Base-by-base conservation (phyloP, 2,888 invertebrate species). In the Thecophora atra region DNA sequence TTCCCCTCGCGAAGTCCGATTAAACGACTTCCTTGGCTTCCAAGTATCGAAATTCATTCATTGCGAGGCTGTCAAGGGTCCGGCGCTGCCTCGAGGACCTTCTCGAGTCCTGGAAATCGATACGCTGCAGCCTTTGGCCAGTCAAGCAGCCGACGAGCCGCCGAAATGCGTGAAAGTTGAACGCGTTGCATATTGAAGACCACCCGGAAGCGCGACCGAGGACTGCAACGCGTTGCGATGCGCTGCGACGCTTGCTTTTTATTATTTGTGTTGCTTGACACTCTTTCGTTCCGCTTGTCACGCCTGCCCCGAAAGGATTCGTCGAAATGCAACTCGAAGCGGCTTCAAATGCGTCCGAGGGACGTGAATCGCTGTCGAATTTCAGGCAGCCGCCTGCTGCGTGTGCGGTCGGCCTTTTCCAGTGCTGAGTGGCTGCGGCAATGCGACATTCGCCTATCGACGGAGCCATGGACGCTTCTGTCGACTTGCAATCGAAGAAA, bases 371-470 rank as follows among this genome's bases (percentile, higher is more conserved):
- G 17, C 2, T 47, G 47, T n/a, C 5, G 47, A n/a, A n/a, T 47
- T 47, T 11, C 47, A 47, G 4, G n/a, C 1, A 7, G 13, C 7
- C 44, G 44, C 47, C 13, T 60, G 72, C 78, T 67, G 78, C 75
- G 77, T 81, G 82, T 84, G 83, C 72, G 84, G 82, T 81, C 82
- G 72, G 66, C 70, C 6, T 37, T 6, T 37, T 37, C 37, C 74
- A 58, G 26, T 58, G 44, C 19, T 42, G 56, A 44, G 3, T 37
- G 37, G 7, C 6, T 37, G 11, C 11, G 37, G 37, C 6, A 37
- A 37, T 37, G 11, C 11, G 37, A 37, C 1, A 11, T 37, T 37
- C 37, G n/a, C n/a, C n/a, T n/a, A n/a, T n/a, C n/a, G n/a, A n/a
- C n/a, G n/a, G n/a, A n/a, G n/a, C n/a, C n/a, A n/a, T n/a, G n/a